These are phyloP conservation scores for Serrognathus titanus DNA, from an alignment of 2,888 invertebrate genomes.

Conservation along the genomic window DNA sequence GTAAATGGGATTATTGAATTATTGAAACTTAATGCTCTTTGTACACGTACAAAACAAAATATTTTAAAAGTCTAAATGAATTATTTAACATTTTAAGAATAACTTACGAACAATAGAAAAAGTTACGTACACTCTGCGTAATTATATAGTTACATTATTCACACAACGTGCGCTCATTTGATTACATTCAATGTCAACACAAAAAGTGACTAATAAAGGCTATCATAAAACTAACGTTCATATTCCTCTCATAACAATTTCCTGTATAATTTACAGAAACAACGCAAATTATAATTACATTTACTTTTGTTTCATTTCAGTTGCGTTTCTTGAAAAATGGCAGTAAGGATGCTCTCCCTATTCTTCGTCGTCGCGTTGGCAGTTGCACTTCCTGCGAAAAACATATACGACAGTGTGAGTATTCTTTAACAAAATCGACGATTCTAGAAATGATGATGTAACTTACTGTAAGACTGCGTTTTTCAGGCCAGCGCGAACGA, in stretches of 20 bases:
- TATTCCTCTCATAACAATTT: not conserved
- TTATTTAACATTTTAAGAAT: no score
- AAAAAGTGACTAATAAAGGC: not conserved
- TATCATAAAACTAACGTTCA: not conserved
- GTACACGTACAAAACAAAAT: no score
- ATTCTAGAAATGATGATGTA: slow-evolving; percentile 27
- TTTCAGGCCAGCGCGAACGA: slow-evolving; percentile 14
- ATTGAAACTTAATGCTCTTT: no score
- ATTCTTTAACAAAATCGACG: slow-evolving; percentile 4
- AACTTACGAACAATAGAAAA: no score
- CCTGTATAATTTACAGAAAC: not conserved
- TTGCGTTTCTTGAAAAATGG: not conserved
- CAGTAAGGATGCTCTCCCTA: not conserved
- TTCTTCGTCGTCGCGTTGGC: slow-evolving; percentile 6
- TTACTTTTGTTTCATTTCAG: not conserved
- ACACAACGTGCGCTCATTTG: no score
- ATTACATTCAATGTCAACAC: no score
- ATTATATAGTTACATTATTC: no score
- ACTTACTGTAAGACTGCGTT: slow-evolving; percentile 33
- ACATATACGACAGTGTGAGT: slow-evolving; percentile 38
- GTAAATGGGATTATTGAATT: no score
- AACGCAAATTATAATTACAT: no score
- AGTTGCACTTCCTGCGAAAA: slow-evolving; percentile 32
- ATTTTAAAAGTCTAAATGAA: no score
- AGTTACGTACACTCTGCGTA: no score